Conservation (phyloP, 2,797 vertebrate genomes). For the Prionace glauca region DNA sequence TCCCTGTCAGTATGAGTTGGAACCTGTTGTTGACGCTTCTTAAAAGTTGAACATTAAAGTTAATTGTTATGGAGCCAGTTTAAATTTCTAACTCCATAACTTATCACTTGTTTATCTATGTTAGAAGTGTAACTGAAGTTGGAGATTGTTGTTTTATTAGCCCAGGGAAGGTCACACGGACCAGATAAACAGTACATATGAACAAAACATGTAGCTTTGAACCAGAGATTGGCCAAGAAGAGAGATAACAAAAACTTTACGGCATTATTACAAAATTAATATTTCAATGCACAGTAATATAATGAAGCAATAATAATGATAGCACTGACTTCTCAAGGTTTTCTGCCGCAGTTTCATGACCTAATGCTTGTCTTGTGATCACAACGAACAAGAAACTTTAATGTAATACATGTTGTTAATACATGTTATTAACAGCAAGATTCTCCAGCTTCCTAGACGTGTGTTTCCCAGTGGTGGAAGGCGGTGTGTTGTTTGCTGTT, state of each 20-base stretch:
- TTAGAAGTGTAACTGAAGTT: background rate
- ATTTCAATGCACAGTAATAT: constrained; percentile 16
- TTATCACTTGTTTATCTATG: background rate
- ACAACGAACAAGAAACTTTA: background rate
- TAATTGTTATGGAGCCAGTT: background rate
- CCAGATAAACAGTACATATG: background rate
- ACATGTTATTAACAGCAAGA: background rate
- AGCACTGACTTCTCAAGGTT: background rate
- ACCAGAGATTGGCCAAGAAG: background rate
- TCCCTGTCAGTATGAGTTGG: background rate
- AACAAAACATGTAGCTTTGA: background rate
- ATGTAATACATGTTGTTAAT: background rate
- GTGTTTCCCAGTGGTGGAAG: too few relatives aligned
- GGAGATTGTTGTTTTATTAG: background rate
- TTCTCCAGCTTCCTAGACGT: too few relatives aligned
- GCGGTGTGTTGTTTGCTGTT: too few relatives aligned
- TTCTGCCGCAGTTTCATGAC: background rate
- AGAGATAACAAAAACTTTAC: background rate
- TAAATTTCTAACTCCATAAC: background rate
- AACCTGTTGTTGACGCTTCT: background rate
- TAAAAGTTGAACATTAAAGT: background rate
- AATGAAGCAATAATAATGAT: constrained; percentile 13
- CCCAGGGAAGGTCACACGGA: background rate
- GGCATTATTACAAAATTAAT: constrained; percentile 9
- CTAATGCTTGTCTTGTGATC: background rate